Conservation (phyloP, 1,140 invertebrate species). For the Probaryconus sp. region DNA sequence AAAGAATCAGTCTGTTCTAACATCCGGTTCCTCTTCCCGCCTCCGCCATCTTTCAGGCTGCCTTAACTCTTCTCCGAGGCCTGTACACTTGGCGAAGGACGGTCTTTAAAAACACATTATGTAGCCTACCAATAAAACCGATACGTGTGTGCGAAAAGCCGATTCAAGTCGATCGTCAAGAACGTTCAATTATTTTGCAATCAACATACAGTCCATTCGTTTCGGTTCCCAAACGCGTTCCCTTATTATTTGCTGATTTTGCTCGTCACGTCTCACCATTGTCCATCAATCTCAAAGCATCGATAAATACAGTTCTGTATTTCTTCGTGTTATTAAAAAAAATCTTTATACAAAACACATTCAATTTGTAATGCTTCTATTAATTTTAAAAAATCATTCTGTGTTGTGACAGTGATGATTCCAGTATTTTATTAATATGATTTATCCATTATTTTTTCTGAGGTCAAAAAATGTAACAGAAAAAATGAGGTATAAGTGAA, state of each 20-base stretch:
- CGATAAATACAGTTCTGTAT: slow-evolving; percentile 35
- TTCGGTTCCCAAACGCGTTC: slow-evolving; percentile 48
- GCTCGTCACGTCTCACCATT: slow-evolving; percentile 25
- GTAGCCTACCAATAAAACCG: slow-evolving; percentile 60
- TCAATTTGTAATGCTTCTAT: too few relatives aligned
- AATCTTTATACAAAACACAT: too few relatives aligned
- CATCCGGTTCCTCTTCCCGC: slow-evolving; percentile 61
- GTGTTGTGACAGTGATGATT: too few relatives aligned
- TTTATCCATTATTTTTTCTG: too few relatives aligned
- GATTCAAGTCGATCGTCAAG: slow-evolving; percentile 61
- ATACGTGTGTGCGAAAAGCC: slow-evolving; percentile 54
- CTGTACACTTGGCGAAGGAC: slow-evolving; percentile 54
- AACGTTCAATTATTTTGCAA: slow-evolving; percentile 67
- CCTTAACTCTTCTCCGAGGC: slow-evolving; percentile 30
- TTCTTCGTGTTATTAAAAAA: too few relatives aligned
- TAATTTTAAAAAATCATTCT: too few relatives aligned
- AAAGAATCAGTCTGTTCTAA: slow-evolving; percentile 45
- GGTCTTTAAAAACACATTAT: slow-evolving; percentile 68
- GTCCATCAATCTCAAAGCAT: slow-evolving; percentile 42
- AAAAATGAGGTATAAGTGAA: too few relatives aligned
- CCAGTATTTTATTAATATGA: too few relatives aligned
- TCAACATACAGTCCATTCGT: slow-evolving; percentile 55
- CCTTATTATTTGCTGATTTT: slow-evolving; percentile 49
- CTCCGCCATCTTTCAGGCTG: slow-evolving; percentile 45
- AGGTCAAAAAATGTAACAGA: too few relatives aligned